Evolutionary conservation across 2,888 invertebrate genomes (phyloP), one percentile per base, ranked within the genome.

Genomic region (Cataglyphis livida): DNA sequence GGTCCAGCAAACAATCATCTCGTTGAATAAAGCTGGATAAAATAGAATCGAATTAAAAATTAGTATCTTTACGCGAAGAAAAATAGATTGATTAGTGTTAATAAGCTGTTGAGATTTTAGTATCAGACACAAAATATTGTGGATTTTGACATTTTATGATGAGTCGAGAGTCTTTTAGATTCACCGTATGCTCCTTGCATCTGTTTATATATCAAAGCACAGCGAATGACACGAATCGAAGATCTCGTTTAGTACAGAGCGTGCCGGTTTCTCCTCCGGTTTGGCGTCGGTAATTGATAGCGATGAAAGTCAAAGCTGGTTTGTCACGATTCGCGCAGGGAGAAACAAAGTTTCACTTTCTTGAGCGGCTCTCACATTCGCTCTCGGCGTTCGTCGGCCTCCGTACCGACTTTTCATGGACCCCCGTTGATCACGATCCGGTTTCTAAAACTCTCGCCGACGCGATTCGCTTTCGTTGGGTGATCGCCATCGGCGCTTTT

Each of bases 381-480:
- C 85, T 89, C 86, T 87, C 88, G 88, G 78, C 83, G 85, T 82
- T 81, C 85, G 81, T 68, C 85, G 81, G 85, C 82, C 87, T 71
- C 83, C 83, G 85, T 81, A 85, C 74, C 87, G 88, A 88, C 88
- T 92, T 92, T 92, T 90, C 91, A 84, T 74, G 89, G 91, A 89
- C 89, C 89, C 90, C 87, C 82, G 83, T 75, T 87, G 91, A 87
- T 90, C 91, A 87, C 89, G 87, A 91, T 91, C 92, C 92, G 93
- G 91, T 93, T 93, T 93, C 92, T 92, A 90, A 91, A 92, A 93
- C 92, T 92, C 93, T 93, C 92, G 89, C 91, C 88, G 88, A 68
- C 59, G 84, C 87, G 85, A 88, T 84, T 91, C 88, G 84, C 92
- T 91, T 91, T 93, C 91, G 90, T 92, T 85, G 86, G 86, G 79